phyloP scores from a whole-genome alignment of 92 coral and sea anemone species.

The Desmophyllum pertusum region DNA sequence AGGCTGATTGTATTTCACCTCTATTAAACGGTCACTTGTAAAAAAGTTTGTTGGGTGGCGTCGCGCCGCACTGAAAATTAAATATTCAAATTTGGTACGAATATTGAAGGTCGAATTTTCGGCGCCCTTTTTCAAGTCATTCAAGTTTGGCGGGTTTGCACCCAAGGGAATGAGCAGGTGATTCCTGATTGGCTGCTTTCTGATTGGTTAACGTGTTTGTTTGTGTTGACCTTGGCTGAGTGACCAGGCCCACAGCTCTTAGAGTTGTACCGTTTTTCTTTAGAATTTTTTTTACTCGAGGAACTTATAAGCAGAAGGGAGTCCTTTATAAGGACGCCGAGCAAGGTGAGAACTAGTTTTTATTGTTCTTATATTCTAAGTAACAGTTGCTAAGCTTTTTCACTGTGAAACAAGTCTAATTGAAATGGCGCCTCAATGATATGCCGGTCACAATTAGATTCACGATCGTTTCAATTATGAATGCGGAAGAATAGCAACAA shows the following conservation, averaged over 20 bases:
- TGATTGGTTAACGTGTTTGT: background rate
- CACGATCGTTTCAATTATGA: background rate
- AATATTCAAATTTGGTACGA: too few relatives aligned
- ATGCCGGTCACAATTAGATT: background rate
- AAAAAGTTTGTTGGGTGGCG: too few relatives aligned
- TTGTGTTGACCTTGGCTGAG: background rate
- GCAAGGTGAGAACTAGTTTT: background rate
- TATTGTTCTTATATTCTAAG: background rate
- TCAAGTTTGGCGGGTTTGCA: slow-evolving; percentile 44
- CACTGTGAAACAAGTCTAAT: background rate
- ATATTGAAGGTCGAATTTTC: background rate
- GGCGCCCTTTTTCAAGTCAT: background rate
- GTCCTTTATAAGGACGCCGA: slow-evolving; percentile 3
- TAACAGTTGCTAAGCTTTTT: background rate
- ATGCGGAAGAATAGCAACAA: slow-evolving; percentile 14
- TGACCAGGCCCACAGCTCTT: background rate
- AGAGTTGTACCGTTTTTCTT: background rate
- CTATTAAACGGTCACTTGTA: too few relatives aligned
- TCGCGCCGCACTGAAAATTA: too few relatives aligned
- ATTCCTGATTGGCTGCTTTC: slow-evolving; percentile 6
- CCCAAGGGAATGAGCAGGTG: slow-evolving; percentile 23
- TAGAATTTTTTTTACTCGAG: background rate
- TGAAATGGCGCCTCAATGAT: background rate
- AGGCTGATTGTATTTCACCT: too few relatives aligned
- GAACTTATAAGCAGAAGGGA: background rate